Evolutionary conservation across 2,113 vertebrate genomes (phyloP).

Genomic region (Barnardius zonarius): DNA sequence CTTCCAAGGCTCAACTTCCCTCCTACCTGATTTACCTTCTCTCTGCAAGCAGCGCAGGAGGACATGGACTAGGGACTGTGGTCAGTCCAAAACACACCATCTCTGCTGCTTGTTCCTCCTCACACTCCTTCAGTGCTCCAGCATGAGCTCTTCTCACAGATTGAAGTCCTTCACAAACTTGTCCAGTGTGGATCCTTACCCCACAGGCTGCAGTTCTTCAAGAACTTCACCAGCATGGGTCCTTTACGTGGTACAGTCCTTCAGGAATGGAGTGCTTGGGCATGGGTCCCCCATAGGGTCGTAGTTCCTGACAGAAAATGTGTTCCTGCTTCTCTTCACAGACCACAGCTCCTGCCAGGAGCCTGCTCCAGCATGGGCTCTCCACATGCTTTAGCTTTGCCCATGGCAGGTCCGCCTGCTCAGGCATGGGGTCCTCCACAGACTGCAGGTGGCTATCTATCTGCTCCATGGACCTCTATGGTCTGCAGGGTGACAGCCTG

Average conservation of each 20-base stretch:
- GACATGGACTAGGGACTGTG: background rate
- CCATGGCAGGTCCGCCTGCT: background rate
- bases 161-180: background rate
- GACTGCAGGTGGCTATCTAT: background rate
- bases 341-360: background rate
- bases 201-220: background rate
- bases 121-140: background rate
- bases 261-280: background rate
- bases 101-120: background rate
- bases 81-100: background rate
- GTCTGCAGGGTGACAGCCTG: background rate
- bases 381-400: background rate
- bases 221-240: background rate
- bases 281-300: background rate
- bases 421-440: rapidly evolving
- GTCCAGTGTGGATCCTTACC: background rate
- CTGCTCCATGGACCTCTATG: background rate
- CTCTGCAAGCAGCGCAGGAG: rapidly evolving
- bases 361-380: background rate
- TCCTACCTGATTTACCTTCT: background rate
- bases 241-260: background rate
- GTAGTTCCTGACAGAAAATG: background rate
- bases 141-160: background rate
- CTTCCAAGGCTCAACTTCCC: background rate
- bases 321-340: background rate